Percentiles rank a stretch among this genome's conserved stretches.
Evolutionary conservation across 2,113 vertebrate species (phyloP).

Genomic region (Hippoglossus stenolepis): DNA sequence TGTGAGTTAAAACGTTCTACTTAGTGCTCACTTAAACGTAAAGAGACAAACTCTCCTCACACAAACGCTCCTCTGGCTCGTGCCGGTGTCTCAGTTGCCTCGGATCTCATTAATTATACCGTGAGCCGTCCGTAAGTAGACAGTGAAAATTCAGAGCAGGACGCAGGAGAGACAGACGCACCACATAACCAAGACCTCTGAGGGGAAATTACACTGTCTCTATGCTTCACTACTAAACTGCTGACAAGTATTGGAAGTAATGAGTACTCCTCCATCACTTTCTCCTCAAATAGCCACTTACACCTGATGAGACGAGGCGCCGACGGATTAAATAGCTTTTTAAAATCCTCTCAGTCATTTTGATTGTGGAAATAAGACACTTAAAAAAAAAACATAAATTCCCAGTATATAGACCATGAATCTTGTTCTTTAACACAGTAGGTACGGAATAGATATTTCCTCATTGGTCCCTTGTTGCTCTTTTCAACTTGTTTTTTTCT

Average conservation of each 20-base stretch:
- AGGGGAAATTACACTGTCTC: conserved; percentile 23
- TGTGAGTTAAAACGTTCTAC: neutral
- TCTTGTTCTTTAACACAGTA: no score
- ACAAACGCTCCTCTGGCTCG: neutral
- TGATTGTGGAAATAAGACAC: neutral
- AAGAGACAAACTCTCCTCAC: neutral
- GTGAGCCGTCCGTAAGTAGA: conserved; percentile 29
- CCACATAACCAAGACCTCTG: neutral
- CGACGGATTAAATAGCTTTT: neutral
- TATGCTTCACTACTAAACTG: conserved; percentile 1
- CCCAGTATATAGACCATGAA: no score
- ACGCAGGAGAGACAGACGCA: neutral
- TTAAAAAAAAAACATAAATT: no score
- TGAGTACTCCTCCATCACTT: conserved; percentile 1
- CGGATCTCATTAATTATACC: conserved; percentile 38
- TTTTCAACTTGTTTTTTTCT: no score
- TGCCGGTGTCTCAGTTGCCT: no score
- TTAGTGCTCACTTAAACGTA: neutral
- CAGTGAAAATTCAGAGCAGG: conserved; percentile 30
- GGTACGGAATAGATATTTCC: no score
- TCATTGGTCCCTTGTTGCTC: no score
- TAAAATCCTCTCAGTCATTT: neutral
- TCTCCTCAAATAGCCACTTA: conserved; percentile 1
- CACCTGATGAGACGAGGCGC: conserved; percentile 4
- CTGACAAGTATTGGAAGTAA: neutral